Conservation (phyloP, 2,113 vertebrate species). For the Mola mola region DNA sequence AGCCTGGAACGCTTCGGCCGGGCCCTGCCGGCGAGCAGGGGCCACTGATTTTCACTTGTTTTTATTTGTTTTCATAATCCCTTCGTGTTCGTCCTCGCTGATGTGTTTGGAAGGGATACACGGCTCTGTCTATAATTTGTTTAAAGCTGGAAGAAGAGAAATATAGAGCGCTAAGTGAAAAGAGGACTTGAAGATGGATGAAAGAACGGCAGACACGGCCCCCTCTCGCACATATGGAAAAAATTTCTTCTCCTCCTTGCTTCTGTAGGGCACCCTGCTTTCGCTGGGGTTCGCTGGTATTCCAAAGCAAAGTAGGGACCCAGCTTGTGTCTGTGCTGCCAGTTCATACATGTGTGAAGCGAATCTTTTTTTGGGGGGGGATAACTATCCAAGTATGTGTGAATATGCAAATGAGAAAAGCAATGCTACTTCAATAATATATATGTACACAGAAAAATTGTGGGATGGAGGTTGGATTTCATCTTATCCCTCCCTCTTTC, state of each 20-base stretch:
- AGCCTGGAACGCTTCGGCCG: constrained; percentile 77
- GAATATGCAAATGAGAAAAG: too few species aligned
- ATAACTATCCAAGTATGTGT: too few species aligned
- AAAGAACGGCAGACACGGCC: constrained; percentile 49
- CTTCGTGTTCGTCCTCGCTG: constrained; percentile 66
- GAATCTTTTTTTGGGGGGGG: too few species aligned
- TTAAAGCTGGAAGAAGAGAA: constrained; percentile 70
- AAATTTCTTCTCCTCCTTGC: constrained; percentile 64
- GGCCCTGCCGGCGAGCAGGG: constrained; percentile 68
- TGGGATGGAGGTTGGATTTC: constrained; percentile 13
- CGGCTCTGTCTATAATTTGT: constrained; percentile 81
- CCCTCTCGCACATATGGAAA: constrained; percentile 79
- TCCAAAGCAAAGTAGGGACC: constrained; percentile 22
- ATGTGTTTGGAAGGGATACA: constrained; percentile 80
- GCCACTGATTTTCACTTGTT: constrained; percentile 81
- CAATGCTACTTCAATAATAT: too few species aligned
- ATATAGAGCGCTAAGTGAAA: constrained; percentile 73
- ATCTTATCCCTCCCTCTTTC: background rate
- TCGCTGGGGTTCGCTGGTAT: constrained; percentile 26
- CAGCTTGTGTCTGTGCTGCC: background rate
- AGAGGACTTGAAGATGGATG: constrained; percentile 71
- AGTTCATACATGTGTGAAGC: background rate
- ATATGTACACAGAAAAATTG: constrained; percentile 9
- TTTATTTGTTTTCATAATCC: constrained; percentile 83
- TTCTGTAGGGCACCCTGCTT: constrained; percentile 49